phyloP scores from a whole-genome alignment of 2,797 vertebrate species.

The Nothura maculosa region DNA sequence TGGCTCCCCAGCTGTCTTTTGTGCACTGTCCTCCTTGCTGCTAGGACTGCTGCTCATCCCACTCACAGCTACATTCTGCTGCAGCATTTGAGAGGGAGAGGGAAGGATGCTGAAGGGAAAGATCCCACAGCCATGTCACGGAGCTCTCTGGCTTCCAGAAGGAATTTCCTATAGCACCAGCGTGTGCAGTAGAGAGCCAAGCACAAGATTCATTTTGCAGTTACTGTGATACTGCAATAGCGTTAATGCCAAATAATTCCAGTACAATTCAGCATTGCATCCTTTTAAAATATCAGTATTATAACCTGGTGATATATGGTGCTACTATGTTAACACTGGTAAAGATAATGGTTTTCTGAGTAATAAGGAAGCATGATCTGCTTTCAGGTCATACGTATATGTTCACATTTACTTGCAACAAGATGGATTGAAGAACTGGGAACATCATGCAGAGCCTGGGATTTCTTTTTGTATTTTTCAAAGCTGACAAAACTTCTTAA shows the following conservation, averaged over 20 bases:
- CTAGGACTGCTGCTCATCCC: background rate
- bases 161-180: background rate
- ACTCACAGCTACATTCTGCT: background rate
- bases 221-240: background rate
- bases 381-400: background rate
- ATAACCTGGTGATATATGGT: background rate
- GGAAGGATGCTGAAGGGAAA: background rate
- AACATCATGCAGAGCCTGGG: background rate
- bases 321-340: background rate
- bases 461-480: constrained; percentile 4
- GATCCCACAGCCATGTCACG: background rate
- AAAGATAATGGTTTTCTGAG: background rate
- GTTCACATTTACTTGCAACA: background rate
- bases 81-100: background rate
- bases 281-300: background rate
- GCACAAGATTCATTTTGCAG: background rate
- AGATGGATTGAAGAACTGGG: background rate
- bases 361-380: background rate
- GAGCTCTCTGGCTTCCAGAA: background rate
- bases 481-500: constrained; percentile 32
- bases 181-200: background rate
- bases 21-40: background rate
- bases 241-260: background rate
- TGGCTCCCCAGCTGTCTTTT: background rate
- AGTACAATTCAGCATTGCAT: background rate